Evolutionary conservation across 1,140 invertebrate species (phyloP).

Genomic region (Himalopsyche phryganea): DNA sequence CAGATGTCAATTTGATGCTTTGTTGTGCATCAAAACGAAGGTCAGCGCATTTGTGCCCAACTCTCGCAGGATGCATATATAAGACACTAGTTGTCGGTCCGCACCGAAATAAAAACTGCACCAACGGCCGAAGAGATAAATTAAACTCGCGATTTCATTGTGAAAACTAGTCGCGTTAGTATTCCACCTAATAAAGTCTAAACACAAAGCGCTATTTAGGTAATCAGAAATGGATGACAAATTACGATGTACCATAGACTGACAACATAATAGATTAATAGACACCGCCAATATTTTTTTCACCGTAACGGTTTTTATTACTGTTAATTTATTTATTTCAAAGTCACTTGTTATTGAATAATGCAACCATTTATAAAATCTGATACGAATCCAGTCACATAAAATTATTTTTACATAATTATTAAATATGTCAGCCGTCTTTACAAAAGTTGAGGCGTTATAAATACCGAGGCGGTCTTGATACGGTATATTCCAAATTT

Average conservation of each 20-base stretch:
- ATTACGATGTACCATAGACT: slow-evolving; percentile 24
- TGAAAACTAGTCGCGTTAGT: slow-evolving; percentile 17
- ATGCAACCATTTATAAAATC: too few relatives aligned
- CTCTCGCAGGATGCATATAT: slow-evolving; percentile 38
- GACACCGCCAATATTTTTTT: not conserved
- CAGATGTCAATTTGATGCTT: slow-evolving; percentile 56
- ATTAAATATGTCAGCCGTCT: too few relatives aligned
- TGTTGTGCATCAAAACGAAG: slow-evolving; percentile 54
- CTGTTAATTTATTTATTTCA: too few relatives aligned
- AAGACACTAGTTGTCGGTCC: slow-evolving; percentile 11
- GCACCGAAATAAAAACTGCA: not conserved
- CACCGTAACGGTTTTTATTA: slow-evolving; percentile 20
- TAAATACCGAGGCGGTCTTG: too few relatives aligned
- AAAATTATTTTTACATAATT: too few relatives aligned
- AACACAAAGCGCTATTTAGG: slow-evolving; percentile 29
- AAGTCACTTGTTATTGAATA: too few relatives aligned
- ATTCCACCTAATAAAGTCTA: slow-evolving; percentile 19
- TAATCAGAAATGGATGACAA: slow-evolving; percentile 30
- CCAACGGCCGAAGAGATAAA: not conserved
- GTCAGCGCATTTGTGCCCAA: slow-evolving; percentile 53
- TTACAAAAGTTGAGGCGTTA: too few relatives aligned
- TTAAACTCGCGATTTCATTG: slow-evolving; percentile 23
- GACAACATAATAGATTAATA: slow-evolving; percentile 22
- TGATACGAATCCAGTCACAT: too few relatives aligned
- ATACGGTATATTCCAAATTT: too few relatives aligned